Base-by-base conservation (phyloP, 2,113 vertebrate genomes). In the Coregonus clupeaformis region DNA sequence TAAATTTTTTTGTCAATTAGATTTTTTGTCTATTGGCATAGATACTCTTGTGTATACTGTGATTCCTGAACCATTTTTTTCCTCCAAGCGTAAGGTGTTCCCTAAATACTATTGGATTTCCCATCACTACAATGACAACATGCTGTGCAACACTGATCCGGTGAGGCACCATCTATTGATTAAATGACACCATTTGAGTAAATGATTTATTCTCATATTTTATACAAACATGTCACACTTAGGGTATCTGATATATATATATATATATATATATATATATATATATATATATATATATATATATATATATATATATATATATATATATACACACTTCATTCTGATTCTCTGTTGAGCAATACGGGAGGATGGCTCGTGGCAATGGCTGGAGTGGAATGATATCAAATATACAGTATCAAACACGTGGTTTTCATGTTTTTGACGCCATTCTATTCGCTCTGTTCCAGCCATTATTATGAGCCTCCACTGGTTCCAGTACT, bases 51-150 rank as follows among this genome's bases (percentile, higher is more conserved):
- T 47, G 29, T 7, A 7, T 63, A 36, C 11, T 60, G 24, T 60
- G 14, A 25, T 45, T 32, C 20, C 25, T 45, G 30, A 20, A 45
- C 62, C 49, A 29, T 4, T 36, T 57, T 69, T 69, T 20, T 71
- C 25, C 64, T 64, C 64, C 70, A 29, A 94, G 93, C 82, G 83
- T 68, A 71, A 82, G 52, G 92, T 91, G 1, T 94, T 94, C 79
- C 93, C 93, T 6, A 91, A 83, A 75, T 84, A 94, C 81, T 94
- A 94, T 78, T 30, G 86, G 71, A 84, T 93, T 25, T 74, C 77
- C 42, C 92, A 93, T 75, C 82, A 67, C 77, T 93, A 91, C 80
- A 86, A 80, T 29, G 86, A 63, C 71, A 89, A 68, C 80, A 85
- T 91, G 81, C 83, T 91, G 68, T 93, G 92, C 78, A 73, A 90